Evolutionary conservation across 2,797 vertebrate species (phyloP).

Genomic region (Hyperoplus lanceolatus): DNA sequence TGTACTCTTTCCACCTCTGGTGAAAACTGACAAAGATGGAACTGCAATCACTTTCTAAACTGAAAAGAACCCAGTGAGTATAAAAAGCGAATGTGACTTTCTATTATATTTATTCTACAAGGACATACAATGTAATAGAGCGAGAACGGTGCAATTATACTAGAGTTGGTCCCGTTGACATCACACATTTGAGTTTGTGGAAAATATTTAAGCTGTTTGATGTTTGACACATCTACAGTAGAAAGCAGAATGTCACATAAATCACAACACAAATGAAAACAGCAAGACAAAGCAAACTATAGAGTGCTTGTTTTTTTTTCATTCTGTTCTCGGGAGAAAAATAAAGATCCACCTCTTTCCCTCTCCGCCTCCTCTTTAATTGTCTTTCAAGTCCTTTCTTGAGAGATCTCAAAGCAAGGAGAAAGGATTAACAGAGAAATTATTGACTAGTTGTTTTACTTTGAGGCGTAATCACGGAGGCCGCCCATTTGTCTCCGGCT

Average conservation of each 20-base stretch:
- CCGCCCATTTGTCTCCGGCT: conserved; percentile 61
- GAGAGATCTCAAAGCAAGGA: conserved; percentile 57
- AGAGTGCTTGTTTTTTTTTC: conserved; percentile 34
- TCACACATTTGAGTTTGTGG: neutral
- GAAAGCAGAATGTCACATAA: conserved; percentile 20
- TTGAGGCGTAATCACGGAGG: conserved; percentile 47
- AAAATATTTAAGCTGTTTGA: conserved; percentile 4
- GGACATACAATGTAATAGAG: neutral
- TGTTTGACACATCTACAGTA: conserved; percentile 19
- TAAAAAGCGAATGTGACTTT: conserved; percentile 12
- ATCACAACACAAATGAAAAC: conserved; percentile 27
- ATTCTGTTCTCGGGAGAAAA: conserved; percentile 43
- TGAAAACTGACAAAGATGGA: conserved; percentile 19
- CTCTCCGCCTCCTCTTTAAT: conserved; percentile 60
- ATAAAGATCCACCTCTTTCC: conserved; percentile 59
- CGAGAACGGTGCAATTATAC: neutral
- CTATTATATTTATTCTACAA: conserved; percentile 15
- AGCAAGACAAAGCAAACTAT: conserved; percentile 17
- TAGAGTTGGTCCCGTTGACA: conserved; percentile 5
- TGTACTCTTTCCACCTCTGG: no score
- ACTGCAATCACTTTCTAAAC: conserved; percentile 5
- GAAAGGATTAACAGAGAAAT: conserved; percentile 73
- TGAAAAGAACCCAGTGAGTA: conserved; percentile 18
- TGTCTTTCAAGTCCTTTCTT: conserved; percentile 69
- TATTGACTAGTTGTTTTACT: conserved; percentile 67